Percentiles rank a stretch among this genome's conserved stretches.
Conservation (phyloP, 2,888 invertebrate genomes). For the Cremastinae sp. region DNA sequence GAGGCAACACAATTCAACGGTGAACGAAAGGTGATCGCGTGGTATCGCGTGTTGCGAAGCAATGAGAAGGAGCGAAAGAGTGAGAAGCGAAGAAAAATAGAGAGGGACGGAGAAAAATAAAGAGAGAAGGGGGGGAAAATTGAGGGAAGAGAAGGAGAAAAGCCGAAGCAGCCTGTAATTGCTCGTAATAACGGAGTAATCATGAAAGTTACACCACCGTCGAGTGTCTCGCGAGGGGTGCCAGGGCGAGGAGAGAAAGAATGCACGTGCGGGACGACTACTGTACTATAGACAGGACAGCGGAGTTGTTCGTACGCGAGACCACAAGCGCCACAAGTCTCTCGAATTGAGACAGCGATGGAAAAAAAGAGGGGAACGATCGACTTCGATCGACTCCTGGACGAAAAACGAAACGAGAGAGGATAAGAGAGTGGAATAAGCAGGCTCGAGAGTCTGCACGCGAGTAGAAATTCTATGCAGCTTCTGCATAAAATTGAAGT, state of each 20-base stretch:
- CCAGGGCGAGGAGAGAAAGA: conserved; percentile 22
- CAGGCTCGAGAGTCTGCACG: conserved; percentile 17
- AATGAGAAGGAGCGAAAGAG: conserved; percentile 46
- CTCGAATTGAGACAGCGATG: conserved; percentile 4
- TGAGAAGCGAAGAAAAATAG: no score
- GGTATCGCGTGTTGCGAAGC: conserved; percentile 68
- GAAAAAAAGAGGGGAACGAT: not conserved
- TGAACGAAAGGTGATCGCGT: conserved; percentile 58
- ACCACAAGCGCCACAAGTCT: conserved; percentile 26
- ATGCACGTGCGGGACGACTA: no score
- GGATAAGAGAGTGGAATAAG: conserved; percentile 8
- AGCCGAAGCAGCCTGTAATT: conserved; percentile 66
- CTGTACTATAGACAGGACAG: no score
- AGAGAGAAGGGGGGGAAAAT: no score
- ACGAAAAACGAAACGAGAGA: conserved; percentile 1
- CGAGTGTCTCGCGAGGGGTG: conserved; percentile 50
- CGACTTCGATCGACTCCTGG: conserved; percentile 27
- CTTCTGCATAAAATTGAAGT: conserved; percentile 27
- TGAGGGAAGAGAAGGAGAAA: no score
- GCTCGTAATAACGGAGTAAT: conserved; percentile 71
- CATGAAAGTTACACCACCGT: conserved; percentile 69
- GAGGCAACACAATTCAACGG: conserved; percentile 60
- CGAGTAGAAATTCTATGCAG: conserved; percentile 44
- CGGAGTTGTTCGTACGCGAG: no score
- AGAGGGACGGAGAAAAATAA: no score